Conservation (phyloP, 2,888 invertebrate species). For the Morinoia aosen region DNA sequence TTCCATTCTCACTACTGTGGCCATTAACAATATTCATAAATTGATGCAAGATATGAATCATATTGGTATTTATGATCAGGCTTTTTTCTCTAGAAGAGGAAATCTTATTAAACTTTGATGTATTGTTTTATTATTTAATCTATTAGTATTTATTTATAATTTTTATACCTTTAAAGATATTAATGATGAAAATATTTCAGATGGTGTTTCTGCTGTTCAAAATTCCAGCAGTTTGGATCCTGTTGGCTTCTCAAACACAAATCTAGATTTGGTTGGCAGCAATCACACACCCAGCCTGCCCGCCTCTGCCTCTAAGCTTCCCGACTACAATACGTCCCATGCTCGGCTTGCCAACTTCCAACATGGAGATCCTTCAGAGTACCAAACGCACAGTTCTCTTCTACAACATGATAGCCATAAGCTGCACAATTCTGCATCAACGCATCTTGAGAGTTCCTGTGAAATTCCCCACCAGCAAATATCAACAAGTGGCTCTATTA, state of each 20-base stretch:
- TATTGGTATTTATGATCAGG: too few relatives aligned
- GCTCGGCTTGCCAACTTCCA: neutral
- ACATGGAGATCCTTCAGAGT: neutral
- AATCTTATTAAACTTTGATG: too few relatives aligned
- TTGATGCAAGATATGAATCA: too few relatives aligned
- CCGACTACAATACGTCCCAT: neutral
- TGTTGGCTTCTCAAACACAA: neutral
- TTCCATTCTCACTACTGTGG: too few relatives aligned
- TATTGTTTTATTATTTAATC: too few relatives aligned
- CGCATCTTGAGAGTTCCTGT: neutral
- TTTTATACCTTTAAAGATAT: neutral
- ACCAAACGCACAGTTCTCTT: neutral
- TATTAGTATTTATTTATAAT: too few relatives aligned
- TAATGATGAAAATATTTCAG: neutral
- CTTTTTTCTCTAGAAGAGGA: too few relatives aligned
- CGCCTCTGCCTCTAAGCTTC: neutral
- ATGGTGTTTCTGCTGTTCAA: neutral
- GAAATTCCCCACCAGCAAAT: neutral
- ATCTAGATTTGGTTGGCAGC: neutral
- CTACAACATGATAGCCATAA: neutral
- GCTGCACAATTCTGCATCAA: neutral
- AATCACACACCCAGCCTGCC: neutral
- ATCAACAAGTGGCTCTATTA: conserved; percentile 1
- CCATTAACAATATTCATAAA: too few relatives aligned
- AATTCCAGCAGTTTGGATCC: neutral